Evolutionary conservation across 2,888 invertebrate genomes (phyloP).

Genomic region (Eupithecia tripunctaria): DNA sequence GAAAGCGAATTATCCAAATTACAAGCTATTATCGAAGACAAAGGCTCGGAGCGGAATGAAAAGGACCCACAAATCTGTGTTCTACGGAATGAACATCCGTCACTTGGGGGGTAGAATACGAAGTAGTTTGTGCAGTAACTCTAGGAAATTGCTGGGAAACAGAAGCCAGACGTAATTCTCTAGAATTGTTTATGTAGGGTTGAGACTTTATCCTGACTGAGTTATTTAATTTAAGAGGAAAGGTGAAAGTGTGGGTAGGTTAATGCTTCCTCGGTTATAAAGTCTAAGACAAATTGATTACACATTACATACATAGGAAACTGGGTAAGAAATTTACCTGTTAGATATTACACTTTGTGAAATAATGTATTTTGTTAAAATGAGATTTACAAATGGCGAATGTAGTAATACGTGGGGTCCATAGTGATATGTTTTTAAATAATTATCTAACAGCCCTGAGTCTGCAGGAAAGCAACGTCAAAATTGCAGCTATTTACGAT

Average conservation of each 20-base stretch:
- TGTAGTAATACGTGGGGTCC: not conserved
- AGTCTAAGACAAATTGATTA: not conserved
- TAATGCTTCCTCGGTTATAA: not conserved
- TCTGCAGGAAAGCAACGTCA: slow-evolving; percentile 68
- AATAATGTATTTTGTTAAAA: not conserved
- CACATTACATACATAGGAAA: not conserved
- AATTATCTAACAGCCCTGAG: slow-evolving; percentile 33
- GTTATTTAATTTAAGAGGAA: not conserved
- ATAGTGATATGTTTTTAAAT: not conserved
- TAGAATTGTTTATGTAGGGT: slow-evolving; percentile 50
- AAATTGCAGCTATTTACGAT: slow-evolving; percentile 72
- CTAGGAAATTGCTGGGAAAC: slow-evolving; percentile 65
- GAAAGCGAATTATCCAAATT: slow-evolving; percentile 52
- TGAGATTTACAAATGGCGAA: not conserved
- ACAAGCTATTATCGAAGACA: slow-evolving; percentile 47
- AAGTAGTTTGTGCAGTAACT: slow-evolving; percentile 50
- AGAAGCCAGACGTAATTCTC: slow-evolving; percentile 61
- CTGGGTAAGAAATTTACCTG: not conserved
- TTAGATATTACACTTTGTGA: not conserved
- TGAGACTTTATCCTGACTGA: slow-evolving; percentile 16
- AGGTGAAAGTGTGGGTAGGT: not conserved
- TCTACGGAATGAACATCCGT: slow-evolving; percentile 60
- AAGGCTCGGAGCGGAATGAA: slow-evolving; percentile 43
- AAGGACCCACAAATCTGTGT: slow-evolving; percentile 51
- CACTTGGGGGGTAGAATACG: slow-evolving; percentile 47